Evolutionary conservation across 2,113 vertebrate species (phyloP).

Genomic region (Lethenteron camtschaticum): DNA sequence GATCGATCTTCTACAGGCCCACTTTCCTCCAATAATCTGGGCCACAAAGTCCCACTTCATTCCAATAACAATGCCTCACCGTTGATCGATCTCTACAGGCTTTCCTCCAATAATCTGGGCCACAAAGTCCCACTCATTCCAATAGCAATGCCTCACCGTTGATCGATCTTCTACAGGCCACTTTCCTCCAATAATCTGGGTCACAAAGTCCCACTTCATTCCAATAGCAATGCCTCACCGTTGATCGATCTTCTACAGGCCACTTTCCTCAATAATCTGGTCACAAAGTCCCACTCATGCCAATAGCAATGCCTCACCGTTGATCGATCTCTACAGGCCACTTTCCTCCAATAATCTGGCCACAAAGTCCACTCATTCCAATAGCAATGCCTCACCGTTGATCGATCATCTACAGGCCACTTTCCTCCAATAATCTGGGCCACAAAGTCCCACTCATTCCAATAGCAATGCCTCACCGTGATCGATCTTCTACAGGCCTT

Average conservation of each 20-base stretch:
- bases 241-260: neutral
- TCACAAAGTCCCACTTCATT: neutral
- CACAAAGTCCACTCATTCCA: no score
- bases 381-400: neutral
- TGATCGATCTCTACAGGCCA: no score
- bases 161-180: no score
- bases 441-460: neutral
- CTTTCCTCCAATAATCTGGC: neutral
- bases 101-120: no score
- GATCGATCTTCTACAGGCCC: no score
- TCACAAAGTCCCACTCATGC: neutral
- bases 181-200: no score
- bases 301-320: no score
- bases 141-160: neutral
- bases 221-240: neutral
- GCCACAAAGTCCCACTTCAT: no score
- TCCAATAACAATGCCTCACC: neutral
- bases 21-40: neutral
- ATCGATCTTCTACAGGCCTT: neutral
- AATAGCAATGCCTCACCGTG: no score
- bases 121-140: no score
- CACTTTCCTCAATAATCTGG: neutral
- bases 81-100: neutral
- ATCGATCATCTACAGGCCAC: no score
- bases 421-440: no score